Evolutionary conservation across 2,797 vertebrate genomes (phyloP), one percentile per base, ranked within the genome.

Genomic region (Anabas testudineus): DNA sequence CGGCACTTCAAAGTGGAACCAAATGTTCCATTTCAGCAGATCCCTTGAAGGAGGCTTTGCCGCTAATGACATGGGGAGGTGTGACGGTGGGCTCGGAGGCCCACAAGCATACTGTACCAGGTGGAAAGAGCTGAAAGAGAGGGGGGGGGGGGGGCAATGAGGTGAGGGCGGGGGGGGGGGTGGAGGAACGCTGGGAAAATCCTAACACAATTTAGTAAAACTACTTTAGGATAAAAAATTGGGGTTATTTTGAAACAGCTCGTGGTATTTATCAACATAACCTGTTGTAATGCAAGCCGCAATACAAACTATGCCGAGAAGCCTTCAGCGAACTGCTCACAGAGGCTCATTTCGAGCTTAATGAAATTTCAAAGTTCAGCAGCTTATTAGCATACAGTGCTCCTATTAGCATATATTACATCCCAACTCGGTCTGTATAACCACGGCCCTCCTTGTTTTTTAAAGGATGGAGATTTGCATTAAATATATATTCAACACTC

Each of bases 1-100:
- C 62, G 46, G 76, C 83, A 85, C 89, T 87, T 94, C 90, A 93
- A 91, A 92, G 89, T 82, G 84, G 83, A 91, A 88, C 83, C 86
- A 91, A 93, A 89, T 90, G 90, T 91, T 90, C 85, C 62, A 78
- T 91, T 93, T 87, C 81, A 84, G 74, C 82, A 80, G 76, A 89
- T 90, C 84, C 82, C 87, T 90, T 81, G 73, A 85, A 87, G 88
- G 80, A 87, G 70, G 60, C 69, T 83, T 73, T 80, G 76, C 71
- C 12, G 28, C 86, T 91, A 93, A 92, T 89, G 88, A 90, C 88
- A 73, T 60, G 69, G 53, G 71, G 84, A 87, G 81, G 83, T 86
- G 81, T 78, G 79, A 74, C 53, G 62, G 60, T 61, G 79, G 85
- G 84, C 72, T 72, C 61, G 2, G 41, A 55, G 73, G 74, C 74